phyloP scores from a whole-genome alignment of 2,888 invertebrate species.

The Caenorhabditis sp. region DNA sequence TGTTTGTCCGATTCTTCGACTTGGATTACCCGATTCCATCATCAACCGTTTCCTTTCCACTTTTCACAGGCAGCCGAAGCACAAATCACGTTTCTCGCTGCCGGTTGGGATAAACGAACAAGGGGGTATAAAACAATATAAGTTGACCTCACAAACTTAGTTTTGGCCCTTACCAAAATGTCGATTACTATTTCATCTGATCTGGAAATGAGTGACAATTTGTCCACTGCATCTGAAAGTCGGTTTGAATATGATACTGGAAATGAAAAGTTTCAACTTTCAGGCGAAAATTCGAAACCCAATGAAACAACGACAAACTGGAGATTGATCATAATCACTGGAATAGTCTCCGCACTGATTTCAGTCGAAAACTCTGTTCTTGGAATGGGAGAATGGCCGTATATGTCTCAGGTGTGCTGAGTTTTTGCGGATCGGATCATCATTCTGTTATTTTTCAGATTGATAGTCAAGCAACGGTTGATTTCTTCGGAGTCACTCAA shows the following conservation, averaged over 20 bases:
- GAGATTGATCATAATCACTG: constrained; percentile 32
- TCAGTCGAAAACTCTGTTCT: constrained; percentile 45
- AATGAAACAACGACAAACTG: constrained; percentile 18
- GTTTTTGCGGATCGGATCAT: too few relatives aligned
- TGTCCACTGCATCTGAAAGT: background rate
- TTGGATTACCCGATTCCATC: background rate
- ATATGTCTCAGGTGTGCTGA: constrained; percentile 39
- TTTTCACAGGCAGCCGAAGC: background rate
- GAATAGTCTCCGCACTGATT: constrained; percentile 37
- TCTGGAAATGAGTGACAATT: background rate
- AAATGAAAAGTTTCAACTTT: background rate
- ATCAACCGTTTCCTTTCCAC: background rate
- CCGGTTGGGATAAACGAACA: constrained; percentile 3
- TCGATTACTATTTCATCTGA: background rate
- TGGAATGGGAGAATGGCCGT: constrained; percentile 51
- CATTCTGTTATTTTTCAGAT: constrained; percentile 40
- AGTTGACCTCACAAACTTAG: too few relatives aligned
- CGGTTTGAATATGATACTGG: background rate
- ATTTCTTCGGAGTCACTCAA: constrained; percentile 66
- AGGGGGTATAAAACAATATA: background rate
- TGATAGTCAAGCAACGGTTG: constrained; percentile 62
- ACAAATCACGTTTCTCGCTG: background rate
- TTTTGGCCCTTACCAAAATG: too few relatives aligned
- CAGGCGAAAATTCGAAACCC: constrained; percentile 12
- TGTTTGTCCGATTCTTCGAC: constrained; percentile 1